Evolutionary conservation across 2,113 vertebrate genomes (phyloP), one percentile per base, ranked within the genome.

Genomic region (Picathartes gymnocephalus): DNA sequence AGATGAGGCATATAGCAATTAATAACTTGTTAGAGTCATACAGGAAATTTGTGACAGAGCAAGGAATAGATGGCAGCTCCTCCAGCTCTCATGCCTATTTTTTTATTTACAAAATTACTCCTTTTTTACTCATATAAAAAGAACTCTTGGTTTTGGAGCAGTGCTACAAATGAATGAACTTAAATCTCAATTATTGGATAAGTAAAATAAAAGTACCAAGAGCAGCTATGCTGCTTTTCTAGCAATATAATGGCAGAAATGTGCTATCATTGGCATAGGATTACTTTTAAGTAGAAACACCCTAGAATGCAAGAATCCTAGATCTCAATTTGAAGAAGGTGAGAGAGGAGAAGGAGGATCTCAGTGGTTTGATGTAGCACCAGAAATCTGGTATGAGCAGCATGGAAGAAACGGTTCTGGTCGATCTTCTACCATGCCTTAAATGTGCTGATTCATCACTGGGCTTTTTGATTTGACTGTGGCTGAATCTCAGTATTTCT

Each of bases 1-100:
- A 83, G 88, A 88, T 95, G 95, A 95, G 92, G 37, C 76, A 64
- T 82, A 86, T 62, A 66, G 74, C 88, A 62, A 90, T 92, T 90
- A 88, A 76, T 83, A 56, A 56, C 54, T 90, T 88, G 64, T 21
- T 69, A 70, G 65, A 88, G 71, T 94, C 87, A 92, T 31, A 74
- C 81, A 86, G 74, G 88, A 90, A 90, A 77, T 88, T 20, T 65
- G 68, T 91, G 85, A 85, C 88, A 93, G 62, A 90, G 31, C 71
- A 88, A 84, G 53, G 65, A 87, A 66, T 21, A 86, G 39, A 51
- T 62, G 45, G 24, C 39, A 76, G 47, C 21, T 73, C 35, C 33
- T 35, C 14, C 68, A 85, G 12, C 21, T 42, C 13, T 82, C 27
- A 19, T 39, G 18, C 4, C 48, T 53, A 1, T 33, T 68, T n/a